Evolutionary conservation across 1,140 invertebrate species (phyloP).

Genomic region (Whitmania pigra): DNA sequence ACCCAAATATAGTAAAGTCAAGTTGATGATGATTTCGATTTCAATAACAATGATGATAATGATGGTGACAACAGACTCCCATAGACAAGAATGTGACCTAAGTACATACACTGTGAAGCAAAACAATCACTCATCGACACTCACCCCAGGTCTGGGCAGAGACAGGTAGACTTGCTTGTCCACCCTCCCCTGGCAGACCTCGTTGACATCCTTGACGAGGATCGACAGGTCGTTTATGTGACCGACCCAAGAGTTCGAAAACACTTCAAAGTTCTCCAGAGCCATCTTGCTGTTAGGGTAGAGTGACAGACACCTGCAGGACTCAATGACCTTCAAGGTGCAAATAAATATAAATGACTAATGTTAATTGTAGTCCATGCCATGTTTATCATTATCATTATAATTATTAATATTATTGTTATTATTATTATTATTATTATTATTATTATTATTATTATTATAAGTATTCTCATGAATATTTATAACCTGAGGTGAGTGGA

Average conservation of each 20-base stretch:
- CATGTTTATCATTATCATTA: no score
- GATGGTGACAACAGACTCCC: no score
- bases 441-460: no score
- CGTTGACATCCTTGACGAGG: slow-evolving; percentile 62
- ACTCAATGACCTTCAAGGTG: slow-evolving; percentile 66
- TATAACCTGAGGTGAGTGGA: slow-evolving; percentile 52
- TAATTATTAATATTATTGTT: no score
- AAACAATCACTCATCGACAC: slow-evolving; percentile 28
- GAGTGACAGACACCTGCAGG: slow-evolving; percentile 75
- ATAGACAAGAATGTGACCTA: no score
- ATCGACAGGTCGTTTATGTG: slow-evolving; percentile 76
- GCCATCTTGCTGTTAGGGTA: slow-evolving; percentile 88
- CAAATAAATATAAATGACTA: background rate
- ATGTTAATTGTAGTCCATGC: no score
- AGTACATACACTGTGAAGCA: no score
- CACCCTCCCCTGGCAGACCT: slow-evolving; percentile 57
- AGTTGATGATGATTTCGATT: no score
- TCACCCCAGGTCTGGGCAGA: slow-evolving; percentile 78
- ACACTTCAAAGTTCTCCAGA: slow-evolving; percentile 92
- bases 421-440: no score
- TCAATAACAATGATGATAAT: no score
- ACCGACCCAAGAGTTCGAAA: slow-evolving; percentile 92
- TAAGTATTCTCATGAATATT: background rate
- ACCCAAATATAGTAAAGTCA: no score
- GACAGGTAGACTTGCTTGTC: slow-evolving; percentile 88